Percentiles rank a stretch among this genome's conserved stretches.
phyloP scores from a whole-genome alignment of 2,888 invertebrate species.

The Cecidostiba fungosa region DNA sequence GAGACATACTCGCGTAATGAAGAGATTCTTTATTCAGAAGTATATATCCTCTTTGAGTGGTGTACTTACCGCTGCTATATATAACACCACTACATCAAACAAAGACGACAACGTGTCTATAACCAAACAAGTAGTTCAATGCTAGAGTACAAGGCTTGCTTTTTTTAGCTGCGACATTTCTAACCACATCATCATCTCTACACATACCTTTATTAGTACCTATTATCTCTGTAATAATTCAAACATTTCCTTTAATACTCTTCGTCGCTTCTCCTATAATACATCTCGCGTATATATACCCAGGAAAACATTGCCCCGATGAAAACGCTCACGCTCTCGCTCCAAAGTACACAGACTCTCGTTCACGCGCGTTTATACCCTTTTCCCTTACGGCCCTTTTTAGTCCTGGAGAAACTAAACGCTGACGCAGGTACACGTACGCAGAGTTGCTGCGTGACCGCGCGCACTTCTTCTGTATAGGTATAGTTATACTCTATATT shows the following conservation, averaged over 20 bases:
- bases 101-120: not conserved
- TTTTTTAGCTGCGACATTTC: too few relatives aligned
- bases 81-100: not conserved
- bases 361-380: constrained; percentile 14
- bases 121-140: not conserved
- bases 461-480: not conserved
- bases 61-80: not conserved
- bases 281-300: not conserved
- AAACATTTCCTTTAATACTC: not conserved
- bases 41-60: not conserved
- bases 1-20: not conserved
- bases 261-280: not conserved
- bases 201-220: too few relatives aligned
- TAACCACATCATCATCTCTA: too few relatives aligned
- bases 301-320: not conserved
- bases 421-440: constrained; percentile 24
- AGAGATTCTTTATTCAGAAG: constrained; percentile 6
- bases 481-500: too few relatives aligned
- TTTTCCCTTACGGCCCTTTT: not conserved
- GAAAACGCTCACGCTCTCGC: not conserved
- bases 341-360: not conserved
- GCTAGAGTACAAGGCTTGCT: too few relatives aligned
- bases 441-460: not conserved
- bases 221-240: not conserved
- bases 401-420: constrained; percentile 9